Conservation (phyloP, 2,113 vertebrate genomes). For the Lampris megalopsis region DNA sequence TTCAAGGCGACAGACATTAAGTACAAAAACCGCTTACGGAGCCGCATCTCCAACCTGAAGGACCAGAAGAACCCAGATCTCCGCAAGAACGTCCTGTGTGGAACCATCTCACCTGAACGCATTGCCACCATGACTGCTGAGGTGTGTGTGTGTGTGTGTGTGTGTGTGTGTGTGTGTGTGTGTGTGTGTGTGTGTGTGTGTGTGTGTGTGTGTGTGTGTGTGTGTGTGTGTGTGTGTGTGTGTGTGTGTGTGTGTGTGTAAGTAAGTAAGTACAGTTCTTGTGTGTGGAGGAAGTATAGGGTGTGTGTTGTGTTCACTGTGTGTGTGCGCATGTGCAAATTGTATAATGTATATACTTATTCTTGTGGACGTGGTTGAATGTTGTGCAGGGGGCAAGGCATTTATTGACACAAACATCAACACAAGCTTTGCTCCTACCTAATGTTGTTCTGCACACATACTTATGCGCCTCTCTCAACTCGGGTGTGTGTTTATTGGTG, state of each 20-base stretch:
- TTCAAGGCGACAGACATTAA: conserved; percentile 94
- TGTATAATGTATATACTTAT: no score
- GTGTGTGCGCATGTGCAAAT: no score
- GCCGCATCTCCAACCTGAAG: conserved; percentile 95
- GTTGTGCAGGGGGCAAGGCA: no score
- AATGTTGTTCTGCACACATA: no score
- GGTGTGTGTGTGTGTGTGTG: conserved; percentile 77
- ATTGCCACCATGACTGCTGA: conserved; percentile 93
- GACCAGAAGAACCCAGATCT: conserved; percentile 96
- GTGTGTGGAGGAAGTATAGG: no score
- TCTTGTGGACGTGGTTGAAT: no score
- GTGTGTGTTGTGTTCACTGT: no score
- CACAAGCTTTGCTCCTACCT: no score
- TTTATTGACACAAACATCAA: no score
- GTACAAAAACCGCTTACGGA: conserved; percentile 92
- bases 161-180: not conserved
- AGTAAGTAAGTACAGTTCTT: no score
- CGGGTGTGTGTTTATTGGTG: no score
- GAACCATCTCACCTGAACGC: conserved; percentile 87
- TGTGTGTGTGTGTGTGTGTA: not conserved
- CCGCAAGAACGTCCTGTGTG: conserved; percentile 90
- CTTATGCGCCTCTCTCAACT: no score
- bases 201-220: conserved; percentile 1
- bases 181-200: conserved; percentile 7
- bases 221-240: conserved; percentile 6